Evolutionary conservation across 2,797 vertebrate species (phyloP).

Genomic region (Danio jaintianensis): DNA sequence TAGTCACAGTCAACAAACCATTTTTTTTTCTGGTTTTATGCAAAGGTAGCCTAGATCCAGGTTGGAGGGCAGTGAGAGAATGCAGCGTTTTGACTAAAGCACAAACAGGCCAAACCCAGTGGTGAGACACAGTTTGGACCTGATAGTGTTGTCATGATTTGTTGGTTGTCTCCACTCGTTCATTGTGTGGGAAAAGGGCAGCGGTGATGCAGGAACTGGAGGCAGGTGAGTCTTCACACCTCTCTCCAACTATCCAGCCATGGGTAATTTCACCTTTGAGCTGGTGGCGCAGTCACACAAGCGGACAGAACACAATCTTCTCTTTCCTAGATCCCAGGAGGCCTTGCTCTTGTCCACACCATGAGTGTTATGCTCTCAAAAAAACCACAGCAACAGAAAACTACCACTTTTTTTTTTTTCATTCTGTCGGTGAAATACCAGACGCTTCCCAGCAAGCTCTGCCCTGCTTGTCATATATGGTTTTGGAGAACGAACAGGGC

Average conservation of each 20-base stretch:
- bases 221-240: conserved; percentile 61
- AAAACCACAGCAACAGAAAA: conserved; percentile 40
- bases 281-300: conserved; percentile 53
- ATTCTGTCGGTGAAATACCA: conserved; percentile 26
- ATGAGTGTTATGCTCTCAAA: conserved; percentile 44
- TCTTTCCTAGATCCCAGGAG: conserved; percentile 58
- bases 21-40: background rate
- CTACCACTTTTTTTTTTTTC: conserved; percentile 3
- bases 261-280: conserved; percentile 64
- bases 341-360: conserved; percentile 52
- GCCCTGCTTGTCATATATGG: conserved; percentile 77
- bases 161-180: conserved; percentile 38
- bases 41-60: background rate
- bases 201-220: conserved; percentile 39
- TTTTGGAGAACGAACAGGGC: conserved; percentile 76
- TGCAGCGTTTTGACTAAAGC: background rate
- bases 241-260: conserved; percentile 57
- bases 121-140: conserved; percentile 9
- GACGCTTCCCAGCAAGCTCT: conserved; percentile 61
- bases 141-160: conserved; percentile 40
- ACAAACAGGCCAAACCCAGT: conserved; percentile 7
- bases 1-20: background rate
- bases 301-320: conserved; percentile 58
- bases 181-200: conserved; percentile 56
- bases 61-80: background rate